Evolutionary conservation across 35 echinoderm and acorn worm genomes (phyloP).

Genomic region (Ptychodera flava): DNA sequence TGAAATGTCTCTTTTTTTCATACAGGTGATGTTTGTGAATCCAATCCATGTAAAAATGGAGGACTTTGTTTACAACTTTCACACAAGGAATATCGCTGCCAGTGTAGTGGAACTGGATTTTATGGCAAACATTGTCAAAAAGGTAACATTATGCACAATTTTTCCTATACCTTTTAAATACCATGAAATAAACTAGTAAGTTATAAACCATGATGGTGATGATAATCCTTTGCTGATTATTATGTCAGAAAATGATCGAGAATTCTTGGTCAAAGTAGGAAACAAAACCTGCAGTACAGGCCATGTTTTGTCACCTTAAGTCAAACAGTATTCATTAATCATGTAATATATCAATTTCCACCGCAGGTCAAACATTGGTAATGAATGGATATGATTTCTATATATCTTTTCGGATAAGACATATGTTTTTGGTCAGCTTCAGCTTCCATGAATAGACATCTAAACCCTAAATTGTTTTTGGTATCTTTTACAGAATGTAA

Average conservation of each 20-base stretch:
- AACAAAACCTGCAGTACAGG: not conserved
- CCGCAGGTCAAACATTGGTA: no score
- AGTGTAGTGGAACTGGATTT: constrained; percentile 61
- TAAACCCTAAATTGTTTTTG: no score
- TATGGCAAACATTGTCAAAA: constrained; percentile 46
- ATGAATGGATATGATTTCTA: no score
- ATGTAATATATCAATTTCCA: no score
- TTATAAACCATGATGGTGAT: not conserved
- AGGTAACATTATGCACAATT: constrained; percentile 19
- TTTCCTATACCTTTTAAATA: not conserved
- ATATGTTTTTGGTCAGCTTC: no score
- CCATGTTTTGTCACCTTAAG: constrained; percentile 2
- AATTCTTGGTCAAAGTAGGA: not conserved
- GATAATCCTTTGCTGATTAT: constrained; percentile 7
- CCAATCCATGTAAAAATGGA: constrained; percentile 40
- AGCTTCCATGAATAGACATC: no score
- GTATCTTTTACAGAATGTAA: no score
- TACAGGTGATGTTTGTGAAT: constrained; percentile 54
- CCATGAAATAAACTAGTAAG: not conserved
- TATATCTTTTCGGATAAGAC: no score
- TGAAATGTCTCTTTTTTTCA: no score
- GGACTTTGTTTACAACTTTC: constrained; percentile 46
- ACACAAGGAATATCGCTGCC: constrained; percentile 23
- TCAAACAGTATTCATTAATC: no score
- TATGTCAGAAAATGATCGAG: not conserved